phyloP scores from a whole-genome alignment of 1,140 invertebrate genomes.

The Globodera ellingtonae region DNA sequence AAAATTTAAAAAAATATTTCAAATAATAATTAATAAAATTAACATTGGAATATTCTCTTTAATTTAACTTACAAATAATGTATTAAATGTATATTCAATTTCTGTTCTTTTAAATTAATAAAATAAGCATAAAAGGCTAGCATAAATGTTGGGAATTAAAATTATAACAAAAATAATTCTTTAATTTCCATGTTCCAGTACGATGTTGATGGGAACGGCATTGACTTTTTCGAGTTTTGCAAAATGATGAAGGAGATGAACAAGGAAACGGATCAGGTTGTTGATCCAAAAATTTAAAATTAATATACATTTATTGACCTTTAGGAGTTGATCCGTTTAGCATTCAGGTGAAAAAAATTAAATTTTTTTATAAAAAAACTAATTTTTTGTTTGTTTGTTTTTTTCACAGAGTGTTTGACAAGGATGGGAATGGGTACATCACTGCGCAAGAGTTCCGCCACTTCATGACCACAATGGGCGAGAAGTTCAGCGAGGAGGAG shows the following conservation, averaged over 20 bases:
- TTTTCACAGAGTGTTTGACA: constrained; percentile 62
- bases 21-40: too few relatives aligned
- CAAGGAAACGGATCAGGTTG: constrained; percentile 61
- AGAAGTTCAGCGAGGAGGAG: constrained; percentile 65
- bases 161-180: constrained; percentile 21
- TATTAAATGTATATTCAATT: constrained; percentile 1
- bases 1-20: neutral
- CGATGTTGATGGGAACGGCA: constrained; percentile 30
- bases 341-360: constrained; percentile 58
- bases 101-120: too few relatives aligned
- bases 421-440: constrained; percentile 64
- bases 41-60: too few relatives aligned
- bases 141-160: too few relatives aligned
- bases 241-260: constrained; percentile 66
- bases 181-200: constrained; percentile 27
- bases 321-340: constrained; percentile 60
- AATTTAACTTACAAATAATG: neutral
- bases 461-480: constrained; percentile 65
- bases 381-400: neutral
- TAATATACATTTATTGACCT: neutral
- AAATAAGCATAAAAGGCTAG: too few relatives aligned
- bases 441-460: constrained; percentile 65
- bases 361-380: neutral
- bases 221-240: constrained; percentile 57
- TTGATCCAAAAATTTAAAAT: too few relatives aligned